A percentile compares a stretch with the other conserved stretches of the same genome.
phyloP scores from a whole-genome alignment of 2,797 vertebrate species.

The Neoniphon sammara region DNA sequence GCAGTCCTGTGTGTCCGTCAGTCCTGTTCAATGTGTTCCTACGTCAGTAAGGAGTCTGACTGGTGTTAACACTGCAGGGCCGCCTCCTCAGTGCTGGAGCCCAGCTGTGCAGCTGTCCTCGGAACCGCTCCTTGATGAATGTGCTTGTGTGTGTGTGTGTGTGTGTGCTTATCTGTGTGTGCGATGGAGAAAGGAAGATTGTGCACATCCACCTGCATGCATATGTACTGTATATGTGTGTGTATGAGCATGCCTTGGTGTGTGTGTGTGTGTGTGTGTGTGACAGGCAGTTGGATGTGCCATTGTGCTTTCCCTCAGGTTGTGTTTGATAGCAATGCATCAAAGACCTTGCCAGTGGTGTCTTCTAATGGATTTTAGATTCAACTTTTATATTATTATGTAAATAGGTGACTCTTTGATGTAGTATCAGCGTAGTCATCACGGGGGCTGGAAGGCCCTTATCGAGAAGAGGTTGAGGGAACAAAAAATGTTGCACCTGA shows the following conservation, averaged over 20 bases:
- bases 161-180: not conserved
- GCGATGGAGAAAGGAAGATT: not conserved
- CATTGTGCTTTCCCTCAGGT: constrained; percentile 65
- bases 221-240: not conserved
- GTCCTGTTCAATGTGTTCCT: constrained; percentile 23
- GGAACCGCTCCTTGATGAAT: constrained; percentile 32
- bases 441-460: constrained; percentile 64
- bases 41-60: constrained; percentile 42
- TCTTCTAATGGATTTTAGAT: constrained; percentile 73
- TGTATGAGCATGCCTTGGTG: not conserved
- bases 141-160: not conserved
- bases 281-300: constrained; percentile 32
- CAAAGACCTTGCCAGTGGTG: constrained; percentile 70
- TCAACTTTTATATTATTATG: constrained; percentile 77
- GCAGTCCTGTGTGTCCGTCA: constrained; percentile 27
- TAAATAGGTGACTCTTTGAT: constrained; percentile 74
- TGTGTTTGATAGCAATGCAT: constrained; percentile 67
- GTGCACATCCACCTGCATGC: constrained; percentile 22
- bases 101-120: constrained; percentile 68
- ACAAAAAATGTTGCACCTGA: constrained; percentile 68
- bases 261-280: constrained; percentile 6
- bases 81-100: constrained; percentile 41
- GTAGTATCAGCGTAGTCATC: constrained; percentile 66
- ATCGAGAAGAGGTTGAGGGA: constrained; percentile 54
- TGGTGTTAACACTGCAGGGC: constrained; percentile 39